Evolutionary conservation across 2,888 invertebrate species (phyloP).

Genomic region (Busseola fusca): DNA sequence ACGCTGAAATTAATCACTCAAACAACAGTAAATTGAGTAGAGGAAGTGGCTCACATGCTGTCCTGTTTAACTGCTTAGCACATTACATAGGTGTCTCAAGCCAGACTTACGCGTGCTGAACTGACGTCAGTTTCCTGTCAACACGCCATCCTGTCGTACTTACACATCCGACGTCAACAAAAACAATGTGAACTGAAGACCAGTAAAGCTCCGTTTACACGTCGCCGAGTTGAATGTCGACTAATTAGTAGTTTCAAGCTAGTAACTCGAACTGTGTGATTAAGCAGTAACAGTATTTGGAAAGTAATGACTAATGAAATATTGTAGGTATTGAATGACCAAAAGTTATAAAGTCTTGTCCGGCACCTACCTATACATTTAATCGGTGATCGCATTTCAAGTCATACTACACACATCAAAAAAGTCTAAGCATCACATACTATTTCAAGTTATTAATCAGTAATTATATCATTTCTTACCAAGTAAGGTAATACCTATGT

Average conservation of each 20-base stretch:
- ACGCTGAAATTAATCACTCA: constrained; percentile 20
- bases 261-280: background rate
- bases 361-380: background rate
- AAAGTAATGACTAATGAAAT: background rate
- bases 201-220: constrained; percentile 36
- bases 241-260: background rate
- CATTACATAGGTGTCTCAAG: constrained; percentile 47
- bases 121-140: constrained; percentile 53
- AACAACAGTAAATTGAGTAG: constrained; percentile 33
- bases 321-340: background rate
- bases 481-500: too few relatives aligned
- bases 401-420: background rate
- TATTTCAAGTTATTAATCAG: too few relatives aligned
- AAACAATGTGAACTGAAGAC: constrained; percentile 50
- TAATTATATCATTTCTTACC: too few relatives aligned
- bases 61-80: constrained; percentile 46
- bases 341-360: background rate
- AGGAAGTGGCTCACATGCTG: constrained; percentile 39
- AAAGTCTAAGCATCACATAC: too few relatives aligned
- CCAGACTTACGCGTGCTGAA: constrained; percentile 43
- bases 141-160: constrained; percentile 54
- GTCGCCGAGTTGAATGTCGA: background rate
- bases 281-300: background rate
- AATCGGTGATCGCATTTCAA: background rate
- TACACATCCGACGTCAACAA: constrained; percentile 56